Evolutionary conservation across 2,113 vertebrate species (phyloP).

Genomic region (Microcebus ravelobensis): DNA sequence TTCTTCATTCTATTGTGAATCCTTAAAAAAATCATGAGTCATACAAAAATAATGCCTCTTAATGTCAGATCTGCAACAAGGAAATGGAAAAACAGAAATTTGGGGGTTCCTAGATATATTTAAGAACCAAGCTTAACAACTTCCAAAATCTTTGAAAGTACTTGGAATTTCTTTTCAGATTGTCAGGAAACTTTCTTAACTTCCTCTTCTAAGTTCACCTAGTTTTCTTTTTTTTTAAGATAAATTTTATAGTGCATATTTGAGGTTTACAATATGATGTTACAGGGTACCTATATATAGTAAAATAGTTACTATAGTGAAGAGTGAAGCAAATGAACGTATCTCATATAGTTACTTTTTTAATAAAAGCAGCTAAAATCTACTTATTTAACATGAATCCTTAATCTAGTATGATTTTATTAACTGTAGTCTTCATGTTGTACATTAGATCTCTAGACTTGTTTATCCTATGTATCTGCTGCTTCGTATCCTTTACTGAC

Average conservation of each 20-base stretch:
- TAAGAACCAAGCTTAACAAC: background rate
- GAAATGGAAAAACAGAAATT: background rate
- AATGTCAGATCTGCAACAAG: background rate
- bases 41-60: background rate
- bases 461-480: background rate
- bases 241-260: background rate
- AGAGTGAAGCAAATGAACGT: background rate
- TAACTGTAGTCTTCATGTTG: background rate
- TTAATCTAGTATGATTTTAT: background rate
- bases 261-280: background rate
- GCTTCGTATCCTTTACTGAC: background rate
- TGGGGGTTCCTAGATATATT: background rate
- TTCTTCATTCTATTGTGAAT: slow-evolving; percentile 7
- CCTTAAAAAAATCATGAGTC: background rate
- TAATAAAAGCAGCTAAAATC: background rate
- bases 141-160: background rate
- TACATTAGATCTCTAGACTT: background rate
- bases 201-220: background rate
- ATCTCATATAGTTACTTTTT: background rate
- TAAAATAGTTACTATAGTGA: background rate
- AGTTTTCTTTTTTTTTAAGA: background rate
- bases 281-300: background rate
- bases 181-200: background rate
- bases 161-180: slow-evolving; percentile 30
- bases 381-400: background rate